A percentile compares a stretch with the other conserved stretches of the same genome.
phyloP scores from a whole-genome alignment of 2,797 vertebrate genomes.

The Sebastes hubbsi region DNA sequence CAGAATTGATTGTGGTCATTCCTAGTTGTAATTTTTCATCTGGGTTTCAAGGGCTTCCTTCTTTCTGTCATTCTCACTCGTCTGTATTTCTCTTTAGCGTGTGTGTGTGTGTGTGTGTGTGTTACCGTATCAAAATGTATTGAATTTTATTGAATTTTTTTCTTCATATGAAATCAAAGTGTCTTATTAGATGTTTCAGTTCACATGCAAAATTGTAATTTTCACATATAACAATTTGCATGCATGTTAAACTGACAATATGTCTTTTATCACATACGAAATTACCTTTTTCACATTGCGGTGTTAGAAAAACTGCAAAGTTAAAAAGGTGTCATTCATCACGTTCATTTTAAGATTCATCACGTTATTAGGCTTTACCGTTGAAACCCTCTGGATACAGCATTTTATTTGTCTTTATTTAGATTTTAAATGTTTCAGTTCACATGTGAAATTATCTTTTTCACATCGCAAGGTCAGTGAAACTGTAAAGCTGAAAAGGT shows the following conservation, averaged over 20 bases:
- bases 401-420: neutral
- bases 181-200: neutral
- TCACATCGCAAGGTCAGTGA: neutral
- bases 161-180: neutral
- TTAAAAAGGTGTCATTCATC: neutral
- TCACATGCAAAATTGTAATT: neutral
- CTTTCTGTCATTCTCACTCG: conserved; percentile 40
- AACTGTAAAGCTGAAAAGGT: neutral
- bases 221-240: neutral
- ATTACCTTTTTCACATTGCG: neutral
- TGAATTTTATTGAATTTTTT: neutral
- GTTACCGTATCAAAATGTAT: neutral
- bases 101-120: neutral
- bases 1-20: conserved; percentile 95
- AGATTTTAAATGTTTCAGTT: neutral
- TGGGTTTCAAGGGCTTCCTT: conserved; percentile 81
- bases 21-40: conserved; percentile 92
- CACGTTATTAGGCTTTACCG: neutral
- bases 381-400: neutral
- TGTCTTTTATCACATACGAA: too few relatives aligned
- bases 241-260: neutral
- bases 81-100: conserved; percentile 54
- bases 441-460: neutral
- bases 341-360: neutral
- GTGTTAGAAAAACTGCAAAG: neutral